Base-by-base conservation (phyloP, 2,797 vertebrate species). In the Basileuterus tristriatus region DNA sequence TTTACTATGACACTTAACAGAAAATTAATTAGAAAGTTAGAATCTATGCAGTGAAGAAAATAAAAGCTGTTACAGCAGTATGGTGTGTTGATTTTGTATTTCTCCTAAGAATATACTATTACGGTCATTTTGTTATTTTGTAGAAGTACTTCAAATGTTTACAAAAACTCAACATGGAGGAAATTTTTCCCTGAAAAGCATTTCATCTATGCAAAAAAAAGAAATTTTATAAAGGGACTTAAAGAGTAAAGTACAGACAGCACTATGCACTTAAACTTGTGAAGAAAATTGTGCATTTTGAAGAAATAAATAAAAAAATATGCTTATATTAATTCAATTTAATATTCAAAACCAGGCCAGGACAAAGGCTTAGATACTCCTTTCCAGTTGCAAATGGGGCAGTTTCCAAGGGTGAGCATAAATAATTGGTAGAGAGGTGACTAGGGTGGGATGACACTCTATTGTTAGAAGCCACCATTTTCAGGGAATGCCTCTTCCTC, bases 381-480 rank as follows among this genome's bases (percentile, higher is more conserved):
- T 76, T 80, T 85, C 52, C 59, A 46, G 26, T 4, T 77, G 11
- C 17, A 86, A 86, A 80, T 41, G 20, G 37, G 84, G 43, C 14
- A 68, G 16, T 4, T 76, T 85, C 84, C 43, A 84, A 37, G 1
- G 5, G 1, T 64, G 75, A 95, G 47, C 16, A 68, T 22, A n/a
- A 81, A 69, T 44, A 78, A 81, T 13, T 68, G n/a, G 19, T 69
- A 65, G 32, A 88, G 27, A 6, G 78, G 39, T 34, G 27, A 55
- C 11, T 0, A 5, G 6, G 8, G 3, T 44, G 39, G 78, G 8
- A 15, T 4, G 68, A 5, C 2, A 3, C 4, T 49, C 19, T 9
- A 2, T 15, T 0, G 0, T 70, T 81, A 70, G 41, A 69, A 89
- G 16, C 6, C 27, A 55, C 4, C 10, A 7, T 47, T 59, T 70